A percentile compares a stretch with the other conserved stretches of the same genome.
These are phyloP conservation scores for Aspidapion aeneum DNA, from an alignment of 2,888 invertebrate genomes.

Conservation along the genomic window DNA sequence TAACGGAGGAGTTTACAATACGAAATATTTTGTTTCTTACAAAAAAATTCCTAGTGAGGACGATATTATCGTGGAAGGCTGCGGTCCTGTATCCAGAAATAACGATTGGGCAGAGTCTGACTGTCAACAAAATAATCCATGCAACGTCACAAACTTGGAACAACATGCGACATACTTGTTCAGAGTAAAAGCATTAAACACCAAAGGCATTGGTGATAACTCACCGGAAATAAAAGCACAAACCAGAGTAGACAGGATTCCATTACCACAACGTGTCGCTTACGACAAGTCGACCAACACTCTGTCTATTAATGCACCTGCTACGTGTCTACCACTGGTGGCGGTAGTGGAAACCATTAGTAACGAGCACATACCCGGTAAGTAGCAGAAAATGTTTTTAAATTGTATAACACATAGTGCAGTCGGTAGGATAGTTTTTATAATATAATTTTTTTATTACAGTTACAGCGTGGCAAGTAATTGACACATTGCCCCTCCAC, in stretches of 20 bases:
- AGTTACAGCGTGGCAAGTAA: constrained; percentile 63
- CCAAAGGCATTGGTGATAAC: constrained; percentile 82
- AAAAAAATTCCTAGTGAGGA: constrained; percentile 63
- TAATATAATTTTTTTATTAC: no score
- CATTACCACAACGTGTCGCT: constrained; percentile 74
- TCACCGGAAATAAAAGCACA: constrained; percentile 80
- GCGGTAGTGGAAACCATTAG: constrained; percentile 72
- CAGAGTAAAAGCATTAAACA: constrained; percentile 85
- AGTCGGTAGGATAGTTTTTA: no score
- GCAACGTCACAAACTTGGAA: constrained; percentile 81
- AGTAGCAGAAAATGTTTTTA: no score
- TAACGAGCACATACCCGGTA: constrained; percentile 54
- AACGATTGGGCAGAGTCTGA: constrained; percentile 80
- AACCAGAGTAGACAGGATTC: constrained; percentile 82
- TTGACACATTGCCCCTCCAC: constrained; percentile 68
- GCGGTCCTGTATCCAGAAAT: constrained; percentile 56
- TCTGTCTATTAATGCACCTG: constrained; percentile 74
- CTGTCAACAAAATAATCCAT: constrained; percentile 81
- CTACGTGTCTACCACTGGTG: constrained; percentile 73
- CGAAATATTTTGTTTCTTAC: constrained; percentile 84
- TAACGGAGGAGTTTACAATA: constrained; percentile 82
- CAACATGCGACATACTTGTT: constrained; percentile 85
- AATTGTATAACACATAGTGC: no score
- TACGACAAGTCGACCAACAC: constrained; percentile 76
- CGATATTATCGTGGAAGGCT: constrained; percentile 59